Evolutionary conservation across 2,888 invertebrate genomes (phyloP).

Genomic region (Coelinius sp.): DNA sequence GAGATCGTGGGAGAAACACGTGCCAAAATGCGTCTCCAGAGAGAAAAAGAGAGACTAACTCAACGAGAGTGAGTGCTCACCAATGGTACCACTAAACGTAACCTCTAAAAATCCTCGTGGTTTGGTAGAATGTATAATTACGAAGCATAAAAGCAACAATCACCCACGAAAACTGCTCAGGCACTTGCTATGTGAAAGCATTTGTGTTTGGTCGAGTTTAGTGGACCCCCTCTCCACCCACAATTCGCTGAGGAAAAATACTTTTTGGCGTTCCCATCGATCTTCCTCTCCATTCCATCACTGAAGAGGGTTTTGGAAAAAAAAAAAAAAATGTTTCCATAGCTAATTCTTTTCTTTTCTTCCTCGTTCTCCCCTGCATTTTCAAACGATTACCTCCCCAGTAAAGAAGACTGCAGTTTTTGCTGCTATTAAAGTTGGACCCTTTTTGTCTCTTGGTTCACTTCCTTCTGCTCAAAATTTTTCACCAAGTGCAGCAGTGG

Average conservation of each 20-base stretch:
- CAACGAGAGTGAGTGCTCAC: neutral
- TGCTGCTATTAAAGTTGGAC: constrained; percentile 49
- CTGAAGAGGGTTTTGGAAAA: neutral
- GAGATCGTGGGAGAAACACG: constrained; percentile 57
- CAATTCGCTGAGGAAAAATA: constrained; percentile 43
- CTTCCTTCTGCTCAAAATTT: constrained; percentile 12
- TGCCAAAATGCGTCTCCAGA: constrained; percentile 42
- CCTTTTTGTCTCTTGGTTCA: constrained; percentile 11
- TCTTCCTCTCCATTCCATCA: constrained; percentile 52
- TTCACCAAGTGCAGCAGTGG: constrained; percentile 33
- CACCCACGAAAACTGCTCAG: constrained; percentile 59
- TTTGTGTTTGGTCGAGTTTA: constrained; percentile 25
- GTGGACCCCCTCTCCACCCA: constrained; percentile 48
- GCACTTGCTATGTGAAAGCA: constrained; percentile 40
- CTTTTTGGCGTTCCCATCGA: constrained; percentile 65
- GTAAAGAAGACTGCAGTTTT: constrained; percentile 42
- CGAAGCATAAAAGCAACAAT: constrained; percentile 70
- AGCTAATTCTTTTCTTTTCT: constrained; percentile 20
- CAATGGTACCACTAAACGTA: constrained; percentile 4
- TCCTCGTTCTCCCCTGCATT: constrained; percentile 5
- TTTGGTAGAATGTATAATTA: constrained; percentile 69
- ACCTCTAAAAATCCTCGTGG: constrained; percentile 40
- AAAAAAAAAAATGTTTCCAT: constrained; percentile 15
- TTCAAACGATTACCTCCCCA: constrained; percentile 37
- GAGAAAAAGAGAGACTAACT: constrained; percentile 31